Evolutionary conservation across 2,797 vertebrate species (phyloP).

Genomic region (Sphenopsis melanotis): DNA sequence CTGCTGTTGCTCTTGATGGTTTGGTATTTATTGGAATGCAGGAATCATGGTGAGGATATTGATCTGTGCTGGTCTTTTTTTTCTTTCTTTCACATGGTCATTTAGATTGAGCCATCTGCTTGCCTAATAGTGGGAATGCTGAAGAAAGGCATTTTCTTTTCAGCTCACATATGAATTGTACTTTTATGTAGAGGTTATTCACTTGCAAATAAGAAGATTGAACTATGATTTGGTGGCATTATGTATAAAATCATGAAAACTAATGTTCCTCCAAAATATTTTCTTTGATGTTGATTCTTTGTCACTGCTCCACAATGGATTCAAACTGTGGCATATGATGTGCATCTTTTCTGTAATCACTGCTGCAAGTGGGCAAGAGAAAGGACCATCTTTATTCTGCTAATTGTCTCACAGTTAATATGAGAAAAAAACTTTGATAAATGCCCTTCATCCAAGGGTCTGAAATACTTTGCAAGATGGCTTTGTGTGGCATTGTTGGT

Average conservation of each 20-base stretch:
- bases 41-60: neutral
- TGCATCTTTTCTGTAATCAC: neutral
- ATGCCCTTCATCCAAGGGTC: neutral
- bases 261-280: neutral
- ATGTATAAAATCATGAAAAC: neutral
- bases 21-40: constrained; percentile 44
- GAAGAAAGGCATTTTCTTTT: neutral
- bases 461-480: neutral
- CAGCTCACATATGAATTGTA: neutral
- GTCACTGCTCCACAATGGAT: neutral
- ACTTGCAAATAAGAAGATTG: neutral
- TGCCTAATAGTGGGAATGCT: neutral
- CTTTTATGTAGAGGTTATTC: neutral
- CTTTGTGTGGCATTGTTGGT: neutral
- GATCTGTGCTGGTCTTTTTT: neutral
- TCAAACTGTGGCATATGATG: neutral
- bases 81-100: constrained; percentile 19
- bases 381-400: neutral
- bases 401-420: constrained; percentile 1
- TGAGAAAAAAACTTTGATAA: neutral
- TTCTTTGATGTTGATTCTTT: constrained; percentile 20
- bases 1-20: neutral
- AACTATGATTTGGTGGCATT: neutral
- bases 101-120: constrained; percentile 50
- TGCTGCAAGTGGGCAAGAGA: neutral